Conservation (phyloP, 2,113 vertebrate genomes). For the Origma solitaria region DNA sequence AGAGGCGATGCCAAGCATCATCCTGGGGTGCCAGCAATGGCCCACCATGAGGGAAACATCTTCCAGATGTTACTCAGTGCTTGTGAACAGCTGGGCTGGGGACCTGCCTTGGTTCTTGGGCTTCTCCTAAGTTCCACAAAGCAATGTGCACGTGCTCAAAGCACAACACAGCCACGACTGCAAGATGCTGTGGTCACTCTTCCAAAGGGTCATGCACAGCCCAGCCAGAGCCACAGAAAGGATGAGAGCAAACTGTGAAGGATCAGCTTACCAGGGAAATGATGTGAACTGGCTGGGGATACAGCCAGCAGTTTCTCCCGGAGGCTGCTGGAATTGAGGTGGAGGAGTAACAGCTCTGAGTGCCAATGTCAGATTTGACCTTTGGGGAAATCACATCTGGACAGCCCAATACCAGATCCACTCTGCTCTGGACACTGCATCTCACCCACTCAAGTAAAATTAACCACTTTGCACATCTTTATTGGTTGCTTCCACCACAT, state of each 20-base stretch:
- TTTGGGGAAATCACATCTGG: not conserved
- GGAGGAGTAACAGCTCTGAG: not conserved
- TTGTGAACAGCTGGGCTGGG: not conserved
- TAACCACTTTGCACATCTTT: not conserved
- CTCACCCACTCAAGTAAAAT: not conserved
- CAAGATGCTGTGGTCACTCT: not conserved
- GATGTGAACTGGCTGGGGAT: not conserved
- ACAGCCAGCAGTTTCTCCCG: not conserved
- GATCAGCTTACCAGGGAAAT: not conserved
- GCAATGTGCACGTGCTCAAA: rapidly evolving
- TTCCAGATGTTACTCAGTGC: not conserved
- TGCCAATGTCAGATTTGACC: not conserved
- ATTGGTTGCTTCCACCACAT: not conserved
- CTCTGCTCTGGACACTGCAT: not conserved
- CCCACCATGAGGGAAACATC: not conserved
- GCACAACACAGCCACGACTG: rapidly evolving
- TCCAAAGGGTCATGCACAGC: not conserved
- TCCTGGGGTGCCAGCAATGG: not conserved
- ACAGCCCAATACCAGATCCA: not conserved
- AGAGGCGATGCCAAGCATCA: not conserved
- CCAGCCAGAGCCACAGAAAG: not conserved
- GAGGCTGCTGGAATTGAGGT: not conserved
- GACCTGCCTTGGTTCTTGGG: not conserved
- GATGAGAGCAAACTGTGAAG: not conserved
- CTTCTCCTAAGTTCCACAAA: not conserved